phyloP scores from a whole-genome alignment of 2,113 vertebrate genomes.

The Xerus inauris region DNA sequence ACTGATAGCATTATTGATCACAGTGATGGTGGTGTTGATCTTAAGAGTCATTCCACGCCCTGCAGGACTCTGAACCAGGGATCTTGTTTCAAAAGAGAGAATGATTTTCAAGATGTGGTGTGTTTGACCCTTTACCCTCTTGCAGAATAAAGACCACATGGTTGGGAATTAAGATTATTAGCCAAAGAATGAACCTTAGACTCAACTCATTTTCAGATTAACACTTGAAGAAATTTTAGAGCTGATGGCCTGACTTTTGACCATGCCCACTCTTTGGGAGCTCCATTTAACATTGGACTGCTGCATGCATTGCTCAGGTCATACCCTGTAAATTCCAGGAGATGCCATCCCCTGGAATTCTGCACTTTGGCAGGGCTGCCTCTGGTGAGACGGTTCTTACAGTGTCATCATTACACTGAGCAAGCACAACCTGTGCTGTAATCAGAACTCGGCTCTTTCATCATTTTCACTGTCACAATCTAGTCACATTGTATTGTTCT shows the following conservation, averaged over 20 bases:
- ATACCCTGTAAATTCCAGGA: background rate
- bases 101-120: conserved; percentile 42
- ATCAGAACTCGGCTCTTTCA: background rate
- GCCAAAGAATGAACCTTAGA: background rate
- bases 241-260: background rate
- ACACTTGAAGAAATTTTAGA: background rate
- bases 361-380: background rate
- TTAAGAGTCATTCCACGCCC: conserved; percentile 37
- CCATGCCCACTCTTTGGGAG: too few species aligned
- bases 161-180: conserved; percentile 17
- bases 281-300: background rate
- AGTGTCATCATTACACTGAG: background rate
- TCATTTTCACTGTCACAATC: background rate
- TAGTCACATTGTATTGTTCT: background rate
- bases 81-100: conserved; percentile 51
- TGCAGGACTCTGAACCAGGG: conserved; percentile 7
- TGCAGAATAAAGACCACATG: background rate
- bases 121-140: conserved; percentile 28
- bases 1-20: conserved; percentile 78
- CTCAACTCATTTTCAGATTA: background rate
- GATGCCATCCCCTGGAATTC: background rate
- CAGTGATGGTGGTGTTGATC: conserved; percentile 54
- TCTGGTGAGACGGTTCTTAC: background rate
- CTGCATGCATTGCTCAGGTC: background rate
- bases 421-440: background rate